Base-by-base conservation (phyloP, 2,113 vertebrate genomes). In the Baryphthengus martii region DNA sequence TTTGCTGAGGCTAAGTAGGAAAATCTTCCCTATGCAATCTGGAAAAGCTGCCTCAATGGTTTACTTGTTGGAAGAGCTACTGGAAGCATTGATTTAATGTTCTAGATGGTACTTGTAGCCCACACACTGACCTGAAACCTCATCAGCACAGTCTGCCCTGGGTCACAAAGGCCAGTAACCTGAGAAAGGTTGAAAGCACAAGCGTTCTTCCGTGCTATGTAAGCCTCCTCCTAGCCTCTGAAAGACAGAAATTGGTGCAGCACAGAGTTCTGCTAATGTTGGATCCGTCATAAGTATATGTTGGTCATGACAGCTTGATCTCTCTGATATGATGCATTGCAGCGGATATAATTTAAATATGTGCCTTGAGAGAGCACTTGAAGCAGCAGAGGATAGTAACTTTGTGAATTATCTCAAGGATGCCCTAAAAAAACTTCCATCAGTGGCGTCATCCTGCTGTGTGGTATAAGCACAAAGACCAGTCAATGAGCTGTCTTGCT, bases 201-300 rank as follows among this genome's bases (percentile, higher is more conserved):
- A 56, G 7, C 29, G 12, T 7, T 18, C 29, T 62, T 37, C 12
- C 35, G 8, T 21, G 53, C 29, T 5, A 0, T 13, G 12, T 6
- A 4, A 65, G 17, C 6, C 35, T 62, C 44, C 40, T 44, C 26
- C 35, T 50, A 53, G 50, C 17, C 31, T 45, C 17, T 6, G 6
- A 33, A 56, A 58, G 62, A 62, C 35, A 40, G 42, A 11, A 39
- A 15, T 6, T 42, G 49, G 14, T 50, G 72, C 47, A 74, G 29
- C 53, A 10, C 37, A 55, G 75, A 4, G 20, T 86, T 35, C 65
- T 88, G 40, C 42, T 66, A 44, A 6, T 19, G 37, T 7, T 52
- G 47, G 47, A n/a, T 79, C 74, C 91, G 49, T 16, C 42, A 31
- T 0, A 40, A 47, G 6, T 33, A 20, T n/a, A 28, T 3, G 0